phyloP scores from a whole-genome alignment of 2,113 vertebrate species.

The Caranx ignobilis region DNA sequence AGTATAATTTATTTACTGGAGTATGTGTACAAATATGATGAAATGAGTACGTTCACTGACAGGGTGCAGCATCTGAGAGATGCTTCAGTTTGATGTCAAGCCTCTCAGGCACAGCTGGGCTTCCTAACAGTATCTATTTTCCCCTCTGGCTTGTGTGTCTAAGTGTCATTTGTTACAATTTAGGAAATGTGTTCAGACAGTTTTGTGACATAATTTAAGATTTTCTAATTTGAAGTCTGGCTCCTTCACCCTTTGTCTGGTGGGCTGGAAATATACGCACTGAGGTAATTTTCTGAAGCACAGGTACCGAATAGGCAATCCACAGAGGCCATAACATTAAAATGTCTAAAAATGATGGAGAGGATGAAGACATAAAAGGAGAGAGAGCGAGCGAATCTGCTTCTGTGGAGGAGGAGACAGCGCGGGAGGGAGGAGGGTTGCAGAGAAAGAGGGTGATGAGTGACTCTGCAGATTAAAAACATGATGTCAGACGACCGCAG shows the following conservation, averaged over 20 bases:
- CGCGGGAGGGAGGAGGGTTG: slow-evolving; percentile 61
- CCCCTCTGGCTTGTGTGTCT: background rate
- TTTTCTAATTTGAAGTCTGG: background rate
- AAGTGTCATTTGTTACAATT: background rate
- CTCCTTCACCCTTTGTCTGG: slow-evolving; percentile 4
- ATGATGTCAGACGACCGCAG: slow-evolving; percentile 44
- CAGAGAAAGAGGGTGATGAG: slow-evolving; percentile 60
- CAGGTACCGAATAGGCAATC: slow-evolving; percentile 13
- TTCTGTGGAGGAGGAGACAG: slow-evolving; percentile 54
- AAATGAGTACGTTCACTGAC: background rate
- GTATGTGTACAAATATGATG: background rate
- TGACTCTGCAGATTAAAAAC: slow-evolving; percentile 76
- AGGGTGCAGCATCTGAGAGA: background rate
- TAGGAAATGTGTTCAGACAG: background rate
- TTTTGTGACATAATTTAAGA: background rate
- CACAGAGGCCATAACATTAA: slow-evolving; percentile 48
- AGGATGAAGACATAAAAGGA: slow-evolving; percentile 52
- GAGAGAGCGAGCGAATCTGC: slow-evolving; percentile 41
- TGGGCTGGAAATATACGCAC: slow-evolving; percentile 29
- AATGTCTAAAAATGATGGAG: slow-evolving; percentile 57
- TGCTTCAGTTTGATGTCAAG: background rate
- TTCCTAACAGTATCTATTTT: background rate
- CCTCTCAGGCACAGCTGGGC: background rate
- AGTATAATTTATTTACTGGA: background rate
- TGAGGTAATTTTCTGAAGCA: slow-evolving; percentile 48